Base-by-base conservation (phyloP, 2,113 vertebrate species). In the Myxocyprinus asiaticus region DNA sequence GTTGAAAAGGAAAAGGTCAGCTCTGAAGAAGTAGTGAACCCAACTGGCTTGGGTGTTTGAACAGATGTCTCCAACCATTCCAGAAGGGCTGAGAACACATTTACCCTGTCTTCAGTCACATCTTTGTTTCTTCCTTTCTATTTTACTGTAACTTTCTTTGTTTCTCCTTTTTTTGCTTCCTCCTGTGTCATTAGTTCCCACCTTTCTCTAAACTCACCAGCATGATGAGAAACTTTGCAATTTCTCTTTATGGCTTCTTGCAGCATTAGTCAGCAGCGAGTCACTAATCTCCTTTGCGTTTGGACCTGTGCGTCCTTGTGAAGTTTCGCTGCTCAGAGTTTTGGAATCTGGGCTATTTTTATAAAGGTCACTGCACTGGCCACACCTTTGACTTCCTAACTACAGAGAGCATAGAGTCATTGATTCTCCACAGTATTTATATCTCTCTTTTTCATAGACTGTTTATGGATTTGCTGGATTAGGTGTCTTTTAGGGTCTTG, bases 1-100 rank as follows among this genome's bases (percentile, higher is more conserved):
- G 56, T 56, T 55, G 64, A 71, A 59, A 62, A 14, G 22, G 10
- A 15, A 59, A 15, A 71, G 82, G 82, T 84, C 69, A 78, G 69
- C 55, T 61, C 64, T 81, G 67, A 66, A 44, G 74, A 66, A 47
- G 15, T 1, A 4, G 17, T 78, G 43, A 78, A 74, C 56, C 48
- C 67, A 78, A 65, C 55, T 44, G 50, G 65, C 69, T 17, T 10
- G 3, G 50, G 50, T 80, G 66, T 85, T 84, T 33, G 22, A 33
- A 33, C 22, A 33, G 22, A 33, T 33, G 22, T 33, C 22, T 33
- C 22, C 22, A 33, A 33, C 22, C 22, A 33, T 33, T 33, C 22
- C 22, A 33, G 22, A 33, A 33, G 3, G 22, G 22, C 22, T 33
- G 22, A 33, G 22, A 33, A 3, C 22, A 33, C 22, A 33, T 33